Conservation (phyloP, 35 echinoderm and acorn worm species). For the Heliocidaris tuberculata region DNA sequence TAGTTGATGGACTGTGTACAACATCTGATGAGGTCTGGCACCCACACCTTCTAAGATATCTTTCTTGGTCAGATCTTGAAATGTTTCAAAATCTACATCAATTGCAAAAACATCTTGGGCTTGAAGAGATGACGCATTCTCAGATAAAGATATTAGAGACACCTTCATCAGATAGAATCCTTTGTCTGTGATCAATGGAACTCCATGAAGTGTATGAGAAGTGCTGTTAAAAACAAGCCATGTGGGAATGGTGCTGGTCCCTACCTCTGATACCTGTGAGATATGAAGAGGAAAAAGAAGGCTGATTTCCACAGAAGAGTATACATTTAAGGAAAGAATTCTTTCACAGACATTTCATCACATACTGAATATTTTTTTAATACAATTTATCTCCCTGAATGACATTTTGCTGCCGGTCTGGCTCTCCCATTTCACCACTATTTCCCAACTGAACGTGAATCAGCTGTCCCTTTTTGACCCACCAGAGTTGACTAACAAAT, state of each 20-base stretch:
- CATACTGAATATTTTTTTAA: neutral
- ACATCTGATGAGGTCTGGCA: neutral
- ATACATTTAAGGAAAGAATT: too few species aligned
- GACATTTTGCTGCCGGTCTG: neutral
- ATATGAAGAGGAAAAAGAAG: neutral
- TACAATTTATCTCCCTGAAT: neutral
- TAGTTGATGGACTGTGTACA: neutral
- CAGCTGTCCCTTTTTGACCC: neutral
- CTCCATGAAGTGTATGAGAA: neutral
- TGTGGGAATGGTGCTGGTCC: neutral
- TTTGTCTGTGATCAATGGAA: slow-evolving; percentile 22
- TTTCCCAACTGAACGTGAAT: neutral
- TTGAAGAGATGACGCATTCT: neutral
- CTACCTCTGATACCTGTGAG: slow-evolving; percentile 26
- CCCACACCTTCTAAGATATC: neutral
- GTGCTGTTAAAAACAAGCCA: neutral
- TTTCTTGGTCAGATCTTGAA: neutral
- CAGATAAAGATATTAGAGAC: neutral
- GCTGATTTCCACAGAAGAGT: neutral
- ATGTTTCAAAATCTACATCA: slow-evolving; percentile 24
- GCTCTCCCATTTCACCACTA: neutral
- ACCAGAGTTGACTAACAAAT: too few species aligned
- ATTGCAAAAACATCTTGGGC: slow-evolving; percentile 32
- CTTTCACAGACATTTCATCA: neutral
- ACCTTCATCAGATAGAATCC: slow-evolving; percentile 36